phyloP scores from a whole-genome alignment of 2,888 invertebrate species.

The Eubasilissa splendida region DNA sequence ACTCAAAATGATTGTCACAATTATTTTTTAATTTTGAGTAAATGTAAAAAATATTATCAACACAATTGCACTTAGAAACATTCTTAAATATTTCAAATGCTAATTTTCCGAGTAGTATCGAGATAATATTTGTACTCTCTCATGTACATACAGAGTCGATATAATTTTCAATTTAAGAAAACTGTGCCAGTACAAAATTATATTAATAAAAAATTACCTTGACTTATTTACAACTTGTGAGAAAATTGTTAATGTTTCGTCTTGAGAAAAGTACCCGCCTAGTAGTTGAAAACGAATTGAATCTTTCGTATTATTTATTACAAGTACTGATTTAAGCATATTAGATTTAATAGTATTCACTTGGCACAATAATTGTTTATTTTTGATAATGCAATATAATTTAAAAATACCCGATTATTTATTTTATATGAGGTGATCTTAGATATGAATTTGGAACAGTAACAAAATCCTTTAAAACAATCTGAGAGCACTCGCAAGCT shows the following conservation, averaged over 20 bases:
- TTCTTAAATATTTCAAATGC: not conserved
- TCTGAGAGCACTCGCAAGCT: no score
- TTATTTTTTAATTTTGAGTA: not conserved
- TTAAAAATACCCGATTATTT: no score
- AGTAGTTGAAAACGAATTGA: not conserved
- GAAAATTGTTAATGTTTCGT: conserved; percentile 8
- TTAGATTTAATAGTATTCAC: no score
- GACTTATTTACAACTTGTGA: conserved; percentile 9
- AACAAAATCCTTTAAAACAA: no score
- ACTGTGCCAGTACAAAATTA: conserved; percentile 63
- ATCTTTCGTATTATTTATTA: not conserved
- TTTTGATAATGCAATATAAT: no score
- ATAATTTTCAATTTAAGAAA: conserved; percentile 51
- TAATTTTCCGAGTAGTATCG: not conserved
- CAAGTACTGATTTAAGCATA: not conserved
- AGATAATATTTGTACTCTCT: not conserved
- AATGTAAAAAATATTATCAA: not conserved
- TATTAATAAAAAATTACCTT: conserved; percentile 9
- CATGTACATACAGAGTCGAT: conserved; percentile 9
- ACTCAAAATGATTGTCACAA: conserved; percentile 8
- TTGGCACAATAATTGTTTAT: no score
- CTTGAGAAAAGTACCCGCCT: not conserved
- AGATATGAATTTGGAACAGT: no score
- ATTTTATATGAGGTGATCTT: no score
- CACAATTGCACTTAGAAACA: no score